These are phyloP conservation scores for Andrena minutula DNA, from an alignment of 2,888 invertebrate genomes.

Conservation along the genomic window DNA sequence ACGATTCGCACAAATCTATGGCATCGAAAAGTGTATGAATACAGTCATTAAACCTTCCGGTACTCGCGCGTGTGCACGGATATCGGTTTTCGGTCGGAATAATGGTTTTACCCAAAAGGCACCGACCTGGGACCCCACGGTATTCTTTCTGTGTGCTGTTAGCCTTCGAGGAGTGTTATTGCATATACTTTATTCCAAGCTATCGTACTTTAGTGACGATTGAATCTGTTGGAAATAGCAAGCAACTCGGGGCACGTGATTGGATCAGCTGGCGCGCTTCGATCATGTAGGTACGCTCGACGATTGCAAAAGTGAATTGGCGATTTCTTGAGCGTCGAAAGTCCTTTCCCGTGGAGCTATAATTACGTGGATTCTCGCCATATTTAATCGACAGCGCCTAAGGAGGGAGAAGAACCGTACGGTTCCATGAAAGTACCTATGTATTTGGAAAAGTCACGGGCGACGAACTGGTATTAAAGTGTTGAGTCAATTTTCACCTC, in stretches of 20 bases:
- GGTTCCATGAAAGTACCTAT: constrained; percentile 13
- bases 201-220: constrained; percentile 13
- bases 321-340: constrained; percentile 79
- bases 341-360: constrained; percentile 64
- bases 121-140: neutral
- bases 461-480: constrained; percentile 49
- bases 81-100: neutral
- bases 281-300: constrained; percentile 56
- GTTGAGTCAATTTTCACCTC: constrained; percentile 27
- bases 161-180: neutral
- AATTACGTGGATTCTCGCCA: constrained; percentile 54
- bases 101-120: neutral
- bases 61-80: neutral
- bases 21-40: too few relatives aligned
- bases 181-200: too few relatives aligned
- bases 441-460: constrained; percentile 59
- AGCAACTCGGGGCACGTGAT: constrained; percentile 24
- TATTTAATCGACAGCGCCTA: constrained; percentile 40
- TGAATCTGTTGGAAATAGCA: constrained; percentile 42
- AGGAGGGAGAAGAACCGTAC: constrained; percentile 36
- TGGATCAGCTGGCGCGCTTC: constrained; percentile 67
- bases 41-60: too few relatives aligned
- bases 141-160: neutral
- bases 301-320: constrained; percentile 80
- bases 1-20: too few relatives aligned